These are phyloP conservation scores for Pygoscelis antarcticus DNA, from an alignment of 2,113 vertebrate genomes.

Conservation along the genomic window DNA sequence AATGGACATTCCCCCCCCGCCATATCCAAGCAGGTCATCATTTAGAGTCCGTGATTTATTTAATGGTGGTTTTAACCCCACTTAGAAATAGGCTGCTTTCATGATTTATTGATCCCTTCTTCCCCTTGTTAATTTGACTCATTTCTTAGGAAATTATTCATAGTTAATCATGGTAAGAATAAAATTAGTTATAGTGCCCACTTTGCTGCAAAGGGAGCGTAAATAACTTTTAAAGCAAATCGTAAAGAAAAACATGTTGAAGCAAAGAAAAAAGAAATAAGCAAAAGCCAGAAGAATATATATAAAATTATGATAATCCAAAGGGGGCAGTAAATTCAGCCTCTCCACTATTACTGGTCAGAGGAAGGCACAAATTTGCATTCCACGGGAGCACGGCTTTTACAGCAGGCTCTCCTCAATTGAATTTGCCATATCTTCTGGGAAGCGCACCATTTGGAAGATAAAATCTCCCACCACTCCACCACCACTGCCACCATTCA, in stretches of 20 bases:
- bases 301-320: slow-evolving; percentile 34
- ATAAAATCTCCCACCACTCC: slow-evolving; percentile 69
- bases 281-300: slow-evolving; percentile 45
- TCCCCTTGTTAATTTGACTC: slow-evolving; percentile 79
- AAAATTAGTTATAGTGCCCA: slow-evolving; percentile 77
- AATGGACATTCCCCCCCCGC: background rate
- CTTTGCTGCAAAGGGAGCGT: slow-evolving; percentile 75
- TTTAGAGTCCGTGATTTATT: slow-evolving; percentile 75
- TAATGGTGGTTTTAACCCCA: slow-evolving; percentile 78
- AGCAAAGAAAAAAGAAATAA: background rate
- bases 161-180: slow-evolving; percentile 78
- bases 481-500: slow-evolving; percentile 61
- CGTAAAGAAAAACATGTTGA: slow-evolving; percentile 29
- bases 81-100: slow-evolving; percentile 75
- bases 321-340: slow-evolving; percentile 71
- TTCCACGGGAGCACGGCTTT: slow-evolving; percentile 35
- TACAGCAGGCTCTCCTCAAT: slow-evolving; percentile 60
- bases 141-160: slow-evolving; percentile 82
- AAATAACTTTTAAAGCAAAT: slow-evolving; percentile 79
- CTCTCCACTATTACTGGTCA: slow-evolving; percentile 44
- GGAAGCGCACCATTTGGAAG: slow-evolving; percentile 69
- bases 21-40: background rate
- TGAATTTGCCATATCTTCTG: slow-evolving; percentile 67
- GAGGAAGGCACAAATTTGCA: slow-evolving; percentile 65
- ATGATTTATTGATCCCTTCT: slow-evolving; percentile 80